Evolutionary conservation across 92 coral and sea anemone species (phyloP).

Genomic region (Montipora capitata): DNA sequence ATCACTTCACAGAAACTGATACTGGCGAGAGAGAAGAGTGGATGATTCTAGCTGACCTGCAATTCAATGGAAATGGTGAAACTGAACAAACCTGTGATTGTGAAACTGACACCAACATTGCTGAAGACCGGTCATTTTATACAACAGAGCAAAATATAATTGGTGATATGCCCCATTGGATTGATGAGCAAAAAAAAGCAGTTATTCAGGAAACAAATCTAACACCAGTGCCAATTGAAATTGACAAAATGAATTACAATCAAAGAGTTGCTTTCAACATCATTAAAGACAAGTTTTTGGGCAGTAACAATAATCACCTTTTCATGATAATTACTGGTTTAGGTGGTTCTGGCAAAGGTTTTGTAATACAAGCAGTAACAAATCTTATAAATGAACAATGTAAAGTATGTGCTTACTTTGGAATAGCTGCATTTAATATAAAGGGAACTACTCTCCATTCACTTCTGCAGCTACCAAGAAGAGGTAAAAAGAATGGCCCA

Average conservation of each 20-base stretch:
- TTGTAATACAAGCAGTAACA: slow-evolving; percentile 60
- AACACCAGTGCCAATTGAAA: slow-evolving; percentile 27
- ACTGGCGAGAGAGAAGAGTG: slow-evolving; percentile 68
- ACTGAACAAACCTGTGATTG: not conserved
- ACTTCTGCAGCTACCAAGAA: slow-evolving; percentile 59
- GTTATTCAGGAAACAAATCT: not conserved
- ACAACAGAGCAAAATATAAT: slow-evolving; percentile 23
- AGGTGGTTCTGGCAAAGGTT: slow-evolving; percentile 72
- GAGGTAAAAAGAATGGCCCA: slow-evolving; percentile 36
- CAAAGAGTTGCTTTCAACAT: slow-evolving; percentile 64
- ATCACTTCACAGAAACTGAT: slow-evolving; percentile 40
- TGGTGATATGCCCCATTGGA: slow-evolving; percentile 75
- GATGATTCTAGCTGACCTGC: slow-evolving; percentile 65
- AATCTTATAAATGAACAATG: slow-evolving; percentile 15
- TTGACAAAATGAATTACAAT: slow-evolving; percentile 16
- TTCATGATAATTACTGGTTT: slow-evolving; percentile 53
- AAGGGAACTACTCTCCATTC: slow-evolving; percentile 59
- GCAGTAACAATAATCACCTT: slow-evolving; percentile 32
- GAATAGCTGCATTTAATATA: slow-evolving; percentile 59
- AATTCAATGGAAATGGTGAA: slow-evolving; percentile 10
- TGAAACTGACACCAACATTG: slow-evolving; percentile 21
- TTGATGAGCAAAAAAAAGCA: slow-evolving; percentile 37
- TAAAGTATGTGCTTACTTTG: slow-evolving; percentile 59
- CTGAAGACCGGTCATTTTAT: slow-evolving; percentile 34
- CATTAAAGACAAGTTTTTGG: slow-evolving; percentile 25